phyloP scores from a whole-genome alignment of 2,888 invertebrate genomes.

The Carcina quercana region DNA sequence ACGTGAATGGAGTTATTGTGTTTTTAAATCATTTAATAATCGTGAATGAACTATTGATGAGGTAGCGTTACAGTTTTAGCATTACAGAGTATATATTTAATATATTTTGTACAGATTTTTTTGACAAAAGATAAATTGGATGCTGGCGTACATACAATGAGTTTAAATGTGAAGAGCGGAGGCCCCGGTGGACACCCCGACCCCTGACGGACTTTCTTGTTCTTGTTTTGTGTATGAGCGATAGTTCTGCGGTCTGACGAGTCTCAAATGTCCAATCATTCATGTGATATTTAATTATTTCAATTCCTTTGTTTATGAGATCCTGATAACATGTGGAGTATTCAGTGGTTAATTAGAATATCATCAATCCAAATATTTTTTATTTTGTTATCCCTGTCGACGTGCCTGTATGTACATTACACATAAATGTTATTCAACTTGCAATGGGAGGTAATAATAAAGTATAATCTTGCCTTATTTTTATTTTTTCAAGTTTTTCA shows the following conservation, averaged over 20 bases:
- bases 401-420: conserved; percentile 59
- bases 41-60: conserved; percentile 71
- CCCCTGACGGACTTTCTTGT: conserved; percentile 50
- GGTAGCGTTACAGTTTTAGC: conserved; percentile 74
- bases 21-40: conserved; percentile 73
- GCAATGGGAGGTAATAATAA: conserved; percentile 69
- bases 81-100: conserved; percentile 76
- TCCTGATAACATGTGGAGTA: conserved; percentile 68
- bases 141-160: conserved; percentile 67
- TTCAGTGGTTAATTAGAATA: conserved; percentile 71
- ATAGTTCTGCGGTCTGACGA: conserved; percentile 36
- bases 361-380: conserved; percentile 70
- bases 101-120: conserved; percentile 76
- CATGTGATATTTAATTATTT: conserved; percentile 40
- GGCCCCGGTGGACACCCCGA: conserved; percentile 58
- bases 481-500: conserved; percentile 62
- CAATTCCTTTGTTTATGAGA: conserved; percentile 72
- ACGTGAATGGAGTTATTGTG: conserved; percentile 70
- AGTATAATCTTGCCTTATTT: conserved; percentile 66
- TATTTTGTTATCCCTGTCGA: conserved; percentile 70
- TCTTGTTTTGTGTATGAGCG: conserved; percentile 39
- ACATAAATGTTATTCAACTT: conserved; percentile 60
- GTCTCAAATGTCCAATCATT: conserved; percentile 26
- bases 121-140: conserved; percentile 76
- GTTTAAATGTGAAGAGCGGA: conserved; percentile 67